Conservation (phyloP, 2,797 vertebrate genomes). For the Eutrigla gurnardus region DNA sequence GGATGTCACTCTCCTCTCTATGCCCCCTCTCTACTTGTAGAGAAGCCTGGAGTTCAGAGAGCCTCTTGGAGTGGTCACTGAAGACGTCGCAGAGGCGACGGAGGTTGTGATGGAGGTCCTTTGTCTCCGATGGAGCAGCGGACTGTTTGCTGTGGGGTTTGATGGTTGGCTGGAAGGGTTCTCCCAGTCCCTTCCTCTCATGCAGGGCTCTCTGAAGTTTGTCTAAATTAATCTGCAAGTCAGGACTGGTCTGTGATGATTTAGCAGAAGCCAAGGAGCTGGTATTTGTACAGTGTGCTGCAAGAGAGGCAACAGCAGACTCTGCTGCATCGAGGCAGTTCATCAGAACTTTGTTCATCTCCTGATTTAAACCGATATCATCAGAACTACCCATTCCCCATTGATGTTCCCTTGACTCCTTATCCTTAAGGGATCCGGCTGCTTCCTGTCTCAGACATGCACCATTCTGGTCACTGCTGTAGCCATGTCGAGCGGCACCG, state of each 20-base stretch:
- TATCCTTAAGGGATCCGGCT: slow-evolving; percentile 27
- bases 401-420: slow-evolving; percentile 23
- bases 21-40: slow-evolving; percentile 54
- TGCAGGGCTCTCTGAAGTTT: slow-evolving; percentile 76
- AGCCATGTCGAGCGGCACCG: slow-evolving; percentile 22
- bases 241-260: slow-evolving; percentile 38
- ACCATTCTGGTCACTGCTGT: slow-evolving; percentile 24
- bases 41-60: slow-evolving; percentile 69
- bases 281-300: slow-evolving; percentile 63
- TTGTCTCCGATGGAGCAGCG: slow-evolving; percentile 19
- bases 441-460: slow-evolving; percentile 21
- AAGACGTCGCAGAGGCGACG: slow-evolving; percentile 75
- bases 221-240: slow-evolving; percentile 76
- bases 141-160: slow-evolving; percentile 26
- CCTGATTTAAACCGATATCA: slow-evolving; percentile 29
- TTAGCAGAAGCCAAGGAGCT: slow-evolving; percentile 29
- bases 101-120: slow-evolving; percentile 72
- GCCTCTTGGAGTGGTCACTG: slow-evolving; percentile 63
- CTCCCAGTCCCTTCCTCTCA: slow-evolving; percentile 63
- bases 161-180: slow-evolving; percentile 8
- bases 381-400: slow-evolving; percentile 13
- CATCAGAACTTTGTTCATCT: slow-evolving; percentile 58
- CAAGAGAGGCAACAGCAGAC: slow-evolving; percentile 73
- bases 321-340: slow-evolving; percentile 80
- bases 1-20: slow-evolving; percentile 55